A percentile compares a stretch with the other conserved stretches of the same genome.
phyloP scores from a whole-genome alignment of 2,888 invertebrate species.

The Loripinus fragilis region DNA sequence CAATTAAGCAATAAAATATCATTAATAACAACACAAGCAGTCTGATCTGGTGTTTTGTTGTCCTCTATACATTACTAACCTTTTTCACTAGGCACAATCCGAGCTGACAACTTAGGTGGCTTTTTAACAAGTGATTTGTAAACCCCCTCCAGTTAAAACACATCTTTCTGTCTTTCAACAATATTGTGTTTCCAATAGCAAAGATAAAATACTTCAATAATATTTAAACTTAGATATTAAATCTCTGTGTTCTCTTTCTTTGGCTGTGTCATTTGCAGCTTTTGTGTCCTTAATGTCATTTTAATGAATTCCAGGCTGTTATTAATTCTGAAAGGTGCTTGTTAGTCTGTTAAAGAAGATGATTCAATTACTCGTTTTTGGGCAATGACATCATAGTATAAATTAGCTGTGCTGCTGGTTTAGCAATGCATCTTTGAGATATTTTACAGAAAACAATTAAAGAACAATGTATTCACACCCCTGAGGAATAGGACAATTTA shows the following conservation, averaged over 20 bases:
- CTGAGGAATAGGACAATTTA: no score
- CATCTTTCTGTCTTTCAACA: conserved; percentile 41
- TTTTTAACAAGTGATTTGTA: conserved; percentile 18
- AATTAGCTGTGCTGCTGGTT: no score
- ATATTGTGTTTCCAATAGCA: conserved; percentile 41
- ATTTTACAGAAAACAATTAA: no score
- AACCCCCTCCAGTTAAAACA: conserved; percentile 39
- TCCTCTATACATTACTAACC: no score
- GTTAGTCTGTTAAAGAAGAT: conserved; percentile 13
- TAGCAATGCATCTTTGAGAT: no score
- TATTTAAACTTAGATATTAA: conserved; percentile 35
- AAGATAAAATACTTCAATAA: conserved; percentile 49
- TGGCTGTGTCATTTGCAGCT: background rate
- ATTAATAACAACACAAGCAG: no score
- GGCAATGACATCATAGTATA: background rate
- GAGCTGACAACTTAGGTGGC: conserved; percentile 17
- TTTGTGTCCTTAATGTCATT: conserved; percentile 21
- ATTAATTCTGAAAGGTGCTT: background rate
- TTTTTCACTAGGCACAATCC: background rate
- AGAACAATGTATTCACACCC: no score
- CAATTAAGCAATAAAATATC: no score
- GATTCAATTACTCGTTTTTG: conserved; percentile 14
- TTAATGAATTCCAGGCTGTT: conserved; percentile 6
- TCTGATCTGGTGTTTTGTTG: no score
- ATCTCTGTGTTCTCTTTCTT: background rate